Conservation (phyloP, 2,888 invertebrate genomes). For the Acrobasis repandana region DNA sequence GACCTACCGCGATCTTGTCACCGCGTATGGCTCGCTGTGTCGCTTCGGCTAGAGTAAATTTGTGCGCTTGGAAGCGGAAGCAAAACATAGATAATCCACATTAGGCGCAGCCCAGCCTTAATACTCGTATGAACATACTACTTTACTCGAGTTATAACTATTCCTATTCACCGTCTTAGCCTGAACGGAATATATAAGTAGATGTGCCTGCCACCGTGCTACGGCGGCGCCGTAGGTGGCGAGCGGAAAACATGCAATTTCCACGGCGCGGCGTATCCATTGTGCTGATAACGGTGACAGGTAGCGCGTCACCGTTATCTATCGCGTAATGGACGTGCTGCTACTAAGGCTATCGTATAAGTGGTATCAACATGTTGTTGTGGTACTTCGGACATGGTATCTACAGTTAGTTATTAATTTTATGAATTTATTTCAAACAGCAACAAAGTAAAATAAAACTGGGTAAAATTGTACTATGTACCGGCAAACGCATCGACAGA, state of each 20-base stretch:
- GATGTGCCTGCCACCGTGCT: conserved; percentile 1
- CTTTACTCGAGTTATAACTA: conserved; percentile 3
- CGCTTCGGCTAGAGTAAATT: no score
- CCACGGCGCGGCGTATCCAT: neutral
- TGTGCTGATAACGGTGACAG: conserved; percentile 15
- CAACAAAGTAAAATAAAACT: no score
- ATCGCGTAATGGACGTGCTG: conserved; percentile 11
- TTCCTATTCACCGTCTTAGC: conserved; percentile 1
- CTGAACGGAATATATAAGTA: neutral
- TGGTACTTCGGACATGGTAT: neutral
- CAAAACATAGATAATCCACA: no score
- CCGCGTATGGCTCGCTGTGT: no score
- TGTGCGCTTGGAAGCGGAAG: no score
- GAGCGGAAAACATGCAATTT: conserved; percentile 7
- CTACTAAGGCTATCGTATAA: neutral
- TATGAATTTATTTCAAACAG: no score
- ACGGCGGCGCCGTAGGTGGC: neutral
- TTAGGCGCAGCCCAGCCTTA: no score
- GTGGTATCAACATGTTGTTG: neutral
- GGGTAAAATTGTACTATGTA: no score
- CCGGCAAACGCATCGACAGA: no score
- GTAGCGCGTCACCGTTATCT: conserved; percentile 13
- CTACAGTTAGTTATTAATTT: no score
- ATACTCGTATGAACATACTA: neutral
- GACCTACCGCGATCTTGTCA: no score